A percentile compares a stretch with the other conserved stretches of the same genome.
Evolutionary conservation across 92 coral and sea anemone species (phyloP).

Genomic region (Zoanthus sansibaricus): DNA sequence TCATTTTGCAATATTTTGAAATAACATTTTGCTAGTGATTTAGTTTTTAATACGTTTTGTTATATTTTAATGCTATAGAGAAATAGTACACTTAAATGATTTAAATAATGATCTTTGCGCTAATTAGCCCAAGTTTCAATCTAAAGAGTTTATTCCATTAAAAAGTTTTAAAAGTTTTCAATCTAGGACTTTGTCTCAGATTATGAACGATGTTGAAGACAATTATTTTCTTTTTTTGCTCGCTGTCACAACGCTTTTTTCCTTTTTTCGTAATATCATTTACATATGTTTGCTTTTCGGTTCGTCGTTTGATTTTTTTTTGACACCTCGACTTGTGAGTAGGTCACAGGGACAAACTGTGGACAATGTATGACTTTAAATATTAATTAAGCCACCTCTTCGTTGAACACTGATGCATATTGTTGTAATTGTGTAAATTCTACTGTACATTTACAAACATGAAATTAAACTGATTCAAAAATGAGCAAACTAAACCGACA

Average conservation of each 20-base stretch:
- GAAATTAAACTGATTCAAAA: background rate
- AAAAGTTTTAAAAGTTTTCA: background rate
- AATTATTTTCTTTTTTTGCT: background rate
- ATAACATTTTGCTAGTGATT: background rate
- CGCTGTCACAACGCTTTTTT: slow-evolving; percentile 7
- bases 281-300: background rate
- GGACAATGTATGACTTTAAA: slow-evolving; percentile 34
- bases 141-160: background rate
- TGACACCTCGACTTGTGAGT: slow-evolving; percentile 14
- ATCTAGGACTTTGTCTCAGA: background rate
- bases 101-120: background rate
- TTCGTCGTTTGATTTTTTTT: background rate
- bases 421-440: background rate
- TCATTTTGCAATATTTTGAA: background rate
- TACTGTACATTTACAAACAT: background rate
- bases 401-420: slow-evolving; percentile 2
- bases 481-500: background rate
- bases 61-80: background rate
- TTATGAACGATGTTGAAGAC: background rate
- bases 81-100: background rate
- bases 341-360: background rate
- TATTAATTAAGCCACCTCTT: slow-evolving; percentile 13
- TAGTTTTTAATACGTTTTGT: background rate
- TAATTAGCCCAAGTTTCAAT: slow-evolving; percentile 1
- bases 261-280: background rate